These are phyloP conservation scores for Aphaenogaster rudis DNA, from an alignment of 1,140 invertebrate species.

Conservation along the genomic window DNA sequence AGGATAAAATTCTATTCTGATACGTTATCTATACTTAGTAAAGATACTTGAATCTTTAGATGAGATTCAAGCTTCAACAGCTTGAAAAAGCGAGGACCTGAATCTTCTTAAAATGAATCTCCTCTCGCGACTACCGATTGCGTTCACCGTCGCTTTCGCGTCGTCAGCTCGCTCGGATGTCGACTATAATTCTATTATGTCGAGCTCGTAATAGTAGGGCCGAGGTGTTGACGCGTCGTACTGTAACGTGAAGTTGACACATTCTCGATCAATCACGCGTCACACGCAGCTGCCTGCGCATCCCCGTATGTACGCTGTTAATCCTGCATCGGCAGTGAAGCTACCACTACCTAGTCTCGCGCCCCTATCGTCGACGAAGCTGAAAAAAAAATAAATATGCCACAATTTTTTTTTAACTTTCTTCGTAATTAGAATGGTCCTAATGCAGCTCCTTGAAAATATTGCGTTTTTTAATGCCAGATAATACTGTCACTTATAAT, in stretches of 20 bases:
- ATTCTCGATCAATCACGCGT: conserved; percentile 82
- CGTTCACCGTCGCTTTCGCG: conserved; percentile 10
- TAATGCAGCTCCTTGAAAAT: background rate
- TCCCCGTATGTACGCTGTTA: conserved; percentile 69
- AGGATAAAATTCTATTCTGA: background rate
- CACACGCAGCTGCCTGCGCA: conserved; percentile 76
- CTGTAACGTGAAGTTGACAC: conserved; percentile 82
- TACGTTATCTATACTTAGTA: background rate
- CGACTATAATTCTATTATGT: conserved; percentile 75
- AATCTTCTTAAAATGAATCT: conserved; percentile 36
- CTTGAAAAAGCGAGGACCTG: background rate
- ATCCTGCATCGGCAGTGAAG: conserved; percentile 60
- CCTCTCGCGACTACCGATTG: conserved; percentile 9
- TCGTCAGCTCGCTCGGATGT: conserved; percentile 50
- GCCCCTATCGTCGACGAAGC: conserved; percentile 9
- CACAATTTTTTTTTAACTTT: conserved; percentile 3
- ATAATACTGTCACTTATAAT: background rate
- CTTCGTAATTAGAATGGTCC: conserved; percentile 7
- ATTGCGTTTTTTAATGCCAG: background rate
- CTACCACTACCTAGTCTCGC: conserved; percentile 54
- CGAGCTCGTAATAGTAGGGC: conserved; percentile 66
- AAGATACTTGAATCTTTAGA: background rate
- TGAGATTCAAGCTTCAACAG: background rate
- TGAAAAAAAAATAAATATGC: conserved; percentile 25
- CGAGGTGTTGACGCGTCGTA: conserved; percentile 76